Conservation (phyloP, 1,140 invertebrate species). For the Bombus soroeensis region DNA sequence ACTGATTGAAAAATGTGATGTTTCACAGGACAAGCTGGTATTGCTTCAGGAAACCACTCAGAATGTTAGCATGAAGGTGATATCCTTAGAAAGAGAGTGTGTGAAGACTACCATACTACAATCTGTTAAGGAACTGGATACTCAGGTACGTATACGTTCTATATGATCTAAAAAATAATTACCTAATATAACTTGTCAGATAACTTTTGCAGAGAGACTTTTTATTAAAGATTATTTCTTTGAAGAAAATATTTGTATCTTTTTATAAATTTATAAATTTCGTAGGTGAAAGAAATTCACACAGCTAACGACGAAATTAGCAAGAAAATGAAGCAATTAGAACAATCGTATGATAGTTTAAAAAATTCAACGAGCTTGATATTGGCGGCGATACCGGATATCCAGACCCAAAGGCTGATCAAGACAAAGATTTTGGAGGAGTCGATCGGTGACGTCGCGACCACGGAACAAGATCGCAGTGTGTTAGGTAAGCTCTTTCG, state of each 20-base stretch:
- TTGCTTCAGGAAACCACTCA: slow-evolving; percentile 76
- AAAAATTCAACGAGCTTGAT: slow-evolving; percentile 71
- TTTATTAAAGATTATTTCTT: background rate
- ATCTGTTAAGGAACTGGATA: slow-evolving; percentile 70
- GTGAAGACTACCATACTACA: slow-evolving; percentile 63
- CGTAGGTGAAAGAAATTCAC: slow-evolving; percentile 69
- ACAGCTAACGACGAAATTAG: slow-evolving; percentile 58
- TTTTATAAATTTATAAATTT: background rate
- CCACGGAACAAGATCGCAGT: slow-evolving; percentile 46
- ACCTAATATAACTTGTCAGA: background rate
- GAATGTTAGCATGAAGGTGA: slow-evolving; percentile 78
- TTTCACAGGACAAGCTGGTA: slow-evolving; percentile 75
- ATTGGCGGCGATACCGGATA: slow-evolving; percentile 53
- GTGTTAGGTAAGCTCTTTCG: slow-evolving; percentile 39
- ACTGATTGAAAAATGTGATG: slow-evolving; percentile 12
- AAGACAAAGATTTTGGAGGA: slow-evolving; percentile 14
- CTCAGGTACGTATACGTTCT: slow-evolving; percentile 61
- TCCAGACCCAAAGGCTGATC: slow-evolving; percentile 50
- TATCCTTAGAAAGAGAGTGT: slow-evolving; percentile 77
- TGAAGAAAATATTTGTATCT: background rate
- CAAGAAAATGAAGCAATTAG: slow-evolving; percentile 69
- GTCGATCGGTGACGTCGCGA: background rate
- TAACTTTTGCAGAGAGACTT: background rate
- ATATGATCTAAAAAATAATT: background rate
- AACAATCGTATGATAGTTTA: slow-evolving; percentile 67